Percentiles rank a stretch among this genome's conserved stretches.
These are phyloP conservation scores for Uloborus diversus DNA, from an alignment of 1,140 invertebrate genomes.

Conservation along the genomic window DNA sequence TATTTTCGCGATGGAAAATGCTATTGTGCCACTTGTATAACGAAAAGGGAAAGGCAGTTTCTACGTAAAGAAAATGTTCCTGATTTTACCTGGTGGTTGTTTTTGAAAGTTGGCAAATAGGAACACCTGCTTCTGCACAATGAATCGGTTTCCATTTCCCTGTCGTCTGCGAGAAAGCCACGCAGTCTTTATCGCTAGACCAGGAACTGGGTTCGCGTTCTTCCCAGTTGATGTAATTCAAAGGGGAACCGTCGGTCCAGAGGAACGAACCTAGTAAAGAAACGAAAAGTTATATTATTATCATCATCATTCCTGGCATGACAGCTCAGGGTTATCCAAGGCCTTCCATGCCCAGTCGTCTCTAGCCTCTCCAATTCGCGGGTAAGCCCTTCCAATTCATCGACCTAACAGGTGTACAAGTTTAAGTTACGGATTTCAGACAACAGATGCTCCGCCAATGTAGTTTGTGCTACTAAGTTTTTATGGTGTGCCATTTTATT, in stretches of 20 bases:
- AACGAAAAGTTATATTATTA: neutral
- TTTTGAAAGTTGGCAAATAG: conserved; percentile 14
- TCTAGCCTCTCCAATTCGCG: too few species aligned
- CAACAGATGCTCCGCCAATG: too few species aligned
- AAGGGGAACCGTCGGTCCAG: conserved; percentile 9
- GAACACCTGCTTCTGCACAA: conserved; percentile 3
- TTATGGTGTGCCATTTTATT: too few species aligned
- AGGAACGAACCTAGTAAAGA: conserved; percentile 19
- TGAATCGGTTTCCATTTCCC: conserved; percentile 12
- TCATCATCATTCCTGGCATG: neutral
- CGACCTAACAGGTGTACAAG: neutral
- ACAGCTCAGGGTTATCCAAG: too few species aligned
- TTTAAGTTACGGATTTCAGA: neutral
- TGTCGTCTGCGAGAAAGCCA: neutral
- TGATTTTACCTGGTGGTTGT: too few species aligned
- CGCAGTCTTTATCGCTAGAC: neutral
- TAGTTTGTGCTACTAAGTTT: neutral
- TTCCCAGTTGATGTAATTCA: conserved; percentile 32
- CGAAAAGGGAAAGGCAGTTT: too few species aligned
- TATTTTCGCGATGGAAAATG: too few species aligned
- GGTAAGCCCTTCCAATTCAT: neutral
- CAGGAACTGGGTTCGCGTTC: conserved; percentile 6
- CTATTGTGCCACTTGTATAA: too few species aligned
- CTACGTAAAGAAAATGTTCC: too few species aligned
- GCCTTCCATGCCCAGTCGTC: neutral